These are phyloP conservation scores for Argynnis bischoffii DNA, from an alignment of 2,888 invertebrate genomes.

Conservation along the genomic window DNA sequence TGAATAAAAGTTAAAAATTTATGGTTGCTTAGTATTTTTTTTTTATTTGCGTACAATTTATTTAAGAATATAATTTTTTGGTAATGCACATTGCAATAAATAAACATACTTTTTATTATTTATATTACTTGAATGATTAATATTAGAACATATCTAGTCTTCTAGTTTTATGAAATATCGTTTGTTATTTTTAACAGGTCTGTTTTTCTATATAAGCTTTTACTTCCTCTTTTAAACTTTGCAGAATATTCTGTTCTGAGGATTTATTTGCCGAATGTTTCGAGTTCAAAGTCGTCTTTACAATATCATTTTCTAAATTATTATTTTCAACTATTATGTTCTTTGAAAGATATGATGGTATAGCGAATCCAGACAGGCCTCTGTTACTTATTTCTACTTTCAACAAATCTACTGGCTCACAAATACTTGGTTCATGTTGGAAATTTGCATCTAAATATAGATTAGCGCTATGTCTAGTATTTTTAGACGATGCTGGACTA, in stretches of 20 bases:
- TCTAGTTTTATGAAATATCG: too few relatives aligned
- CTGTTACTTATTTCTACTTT: conserved; percentile 71
- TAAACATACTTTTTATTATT: too few relatives aligned
- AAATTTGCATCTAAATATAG: conserved; percentile 48
- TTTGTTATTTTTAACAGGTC: too few relatives aligned
- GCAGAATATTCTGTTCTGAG: conserved; percentile 34
- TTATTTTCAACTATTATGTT: conserved; percentile 40
- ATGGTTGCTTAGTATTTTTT: too few relatives aligned
- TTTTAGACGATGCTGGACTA: conserved; percentile 54
- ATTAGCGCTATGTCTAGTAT: conserved; percentile 54
- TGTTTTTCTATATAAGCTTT: conserved; percentile 43
- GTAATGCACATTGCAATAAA: too few relatives aligned
- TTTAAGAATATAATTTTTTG: too few relatives aligned
- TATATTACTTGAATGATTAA: too few relatives aligned
- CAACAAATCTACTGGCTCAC: conserved; percentile 58
- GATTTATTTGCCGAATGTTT: background rate
- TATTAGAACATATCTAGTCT: too few relatives aligned
- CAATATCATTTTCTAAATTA: too few relatives aligned
- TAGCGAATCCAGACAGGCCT: conserved; percentile 69
- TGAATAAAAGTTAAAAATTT: too few relatives aligned
- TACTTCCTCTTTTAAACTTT: conserved; percentile 50
- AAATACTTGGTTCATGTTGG: conserved; percentile 54
- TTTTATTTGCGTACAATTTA: too few relatives aligned
- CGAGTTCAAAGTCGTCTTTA: conserved; percentile 12
- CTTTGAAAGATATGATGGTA: conserved; percentile 58